Evolutionary conservation across 2,113 vertebrate genomes (phyloP).

Genomic region (Hippotragus niger): DNA sequence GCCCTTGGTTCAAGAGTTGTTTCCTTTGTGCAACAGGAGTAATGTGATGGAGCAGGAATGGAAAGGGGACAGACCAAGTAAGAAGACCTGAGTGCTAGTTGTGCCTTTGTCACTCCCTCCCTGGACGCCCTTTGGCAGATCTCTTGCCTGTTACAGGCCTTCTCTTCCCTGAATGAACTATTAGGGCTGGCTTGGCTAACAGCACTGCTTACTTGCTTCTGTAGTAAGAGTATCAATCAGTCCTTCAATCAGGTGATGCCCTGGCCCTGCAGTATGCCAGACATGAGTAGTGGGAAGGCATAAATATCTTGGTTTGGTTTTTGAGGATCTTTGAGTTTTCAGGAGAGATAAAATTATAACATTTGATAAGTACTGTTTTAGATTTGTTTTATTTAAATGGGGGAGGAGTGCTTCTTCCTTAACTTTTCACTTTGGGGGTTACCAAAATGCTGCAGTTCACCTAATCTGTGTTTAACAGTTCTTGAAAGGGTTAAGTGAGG

Average conservation of each 20-base stretch:
- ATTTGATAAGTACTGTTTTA: background rate
- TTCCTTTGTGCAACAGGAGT: background rate
- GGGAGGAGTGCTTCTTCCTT: background rate
- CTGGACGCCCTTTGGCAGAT: background rate
- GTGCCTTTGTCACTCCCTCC: background rate
- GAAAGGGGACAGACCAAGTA: background rate
- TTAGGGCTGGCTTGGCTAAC: background rate
- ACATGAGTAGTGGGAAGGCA: background rate
- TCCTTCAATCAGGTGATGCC: background rate
- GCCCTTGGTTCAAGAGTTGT: background rate
- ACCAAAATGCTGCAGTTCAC: background rate
- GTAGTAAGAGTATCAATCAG: background rate
- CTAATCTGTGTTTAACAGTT: background rate
- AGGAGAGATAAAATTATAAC: background rate
- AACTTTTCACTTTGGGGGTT: background rate
- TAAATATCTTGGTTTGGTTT: background rate
- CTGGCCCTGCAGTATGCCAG: background rate
- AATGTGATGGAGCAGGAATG: background rate
- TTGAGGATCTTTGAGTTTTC: constrained; percentile 5
- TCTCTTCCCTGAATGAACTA: background rate
- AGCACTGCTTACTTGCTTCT: background rate
- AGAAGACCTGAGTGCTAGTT: background rate
- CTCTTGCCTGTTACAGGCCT: background rate
- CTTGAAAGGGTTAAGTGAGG: background rate
- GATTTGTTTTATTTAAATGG: background rate